Conservation (phyloP, 2,888 invertebrate species). For the Hololepta plana region DNA sequence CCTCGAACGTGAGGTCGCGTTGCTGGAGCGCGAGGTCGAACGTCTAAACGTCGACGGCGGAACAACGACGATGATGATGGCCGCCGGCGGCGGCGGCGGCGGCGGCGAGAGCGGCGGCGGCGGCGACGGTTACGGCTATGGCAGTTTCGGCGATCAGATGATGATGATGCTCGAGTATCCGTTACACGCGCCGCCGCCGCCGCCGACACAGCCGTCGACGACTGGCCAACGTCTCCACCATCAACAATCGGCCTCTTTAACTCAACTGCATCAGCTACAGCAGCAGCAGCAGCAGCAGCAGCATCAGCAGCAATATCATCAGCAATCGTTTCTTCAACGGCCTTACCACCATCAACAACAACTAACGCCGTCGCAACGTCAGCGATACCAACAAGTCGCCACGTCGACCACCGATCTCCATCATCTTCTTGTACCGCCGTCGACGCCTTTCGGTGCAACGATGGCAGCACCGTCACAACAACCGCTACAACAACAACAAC, state of each 20-base stretch:
- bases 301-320: conserved; percentile 30
- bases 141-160: conserved; percentile 18
- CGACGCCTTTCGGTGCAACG: no score
- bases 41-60: conserved; percentile 24
- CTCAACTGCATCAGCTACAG: conserved; percentile 9
- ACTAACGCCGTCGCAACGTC: conserved; percentile 4
- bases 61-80: conserved; percentile 21
- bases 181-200: conserved; percentile 25
- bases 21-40: conserved; percentile 62
- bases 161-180: conserved; percentile 7
- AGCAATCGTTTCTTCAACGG: conserved; percentile 7
- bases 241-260: no score
- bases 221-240: no score
- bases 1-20: conserved; percentile 66
- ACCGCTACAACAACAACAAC: conserved; percentile 13
- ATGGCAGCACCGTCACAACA: conserved; percentile 10
- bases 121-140: no score
- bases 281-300: no score
- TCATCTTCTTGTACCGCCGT: no score
- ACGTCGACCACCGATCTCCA: conserved; percentile 19
- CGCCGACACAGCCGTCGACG: conserved; percentile 15
- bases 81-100: conserved; percentile 29
- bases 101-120: no score
- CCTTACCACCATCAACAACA: no score
- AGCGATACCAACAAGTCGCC: conserved; percentile 21